Percentiles rank a stretch among this genome's conserved stretches.
These are phyloP conservation scores for Piezodorus guildinii DNA, from an alignment of 1,140 invertebrate species.

Conservation along the genomic window DNA sequence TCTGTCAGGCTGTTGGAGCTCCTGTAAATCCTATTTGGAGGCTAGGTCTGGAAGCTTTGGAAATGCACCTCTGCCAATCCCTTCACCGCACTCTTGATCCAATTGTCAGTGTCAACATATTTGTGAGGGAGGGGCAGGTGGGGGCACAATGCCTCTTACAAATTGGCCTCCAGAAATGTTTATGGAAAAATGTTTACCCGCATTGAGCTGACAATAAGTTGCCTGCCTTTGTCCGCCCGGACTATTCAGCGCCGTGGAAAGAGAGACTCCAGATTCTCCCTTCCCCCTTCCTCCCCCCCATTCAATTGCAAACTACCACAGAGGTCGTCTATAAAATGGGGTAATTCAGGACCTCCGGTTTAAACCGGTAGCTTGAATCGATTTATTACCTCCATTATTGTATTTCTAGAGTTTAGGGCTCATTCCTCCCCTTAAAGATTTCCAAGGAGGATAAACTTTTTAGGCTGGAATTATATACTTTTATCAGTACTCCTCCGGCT, in stretches of 20 bases:
- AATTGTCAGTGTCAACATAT: slow-evolving; percentile 7
- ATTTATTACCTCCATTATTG: slow-evolving; percentile 2
- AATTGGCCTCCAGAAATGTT: neutral
- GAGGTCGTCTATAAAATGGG: slow-evolving; percentile 1
- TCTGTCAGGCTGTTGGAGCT: neutral
- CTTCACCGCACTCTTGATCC: slow-evolving; percentile 1
- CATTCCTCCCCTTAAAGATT: too few relatives aligned
- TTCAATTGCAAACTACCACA: slow-evolving; percentile 1
- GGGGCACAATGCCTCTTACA: neutral
- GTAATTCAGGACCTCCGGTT: slow-evolving; percentile 1
- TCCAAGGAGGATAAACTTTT: too few relatives aligned
- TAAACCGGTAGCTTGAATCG: neutral
- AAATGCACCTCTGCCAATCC: slow-evolving; percentile 4
- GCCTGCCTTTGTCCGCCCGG: neutral
- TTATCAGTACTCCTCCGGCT: too few relatives aligned
- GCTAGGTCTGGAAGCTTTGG: neutral
- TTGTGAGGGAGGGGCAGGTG: neutral
- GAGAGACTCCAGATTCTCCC: neutral
- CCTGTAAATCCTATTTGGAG: slow-evolving; percentile 2
- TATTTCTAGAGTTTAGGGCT: neutral
- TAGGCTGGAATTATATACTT: too few relatives aligned
- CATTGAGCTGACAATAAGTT: slow-evolving; percentile 2
- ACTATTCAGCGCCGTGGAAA: neutral
- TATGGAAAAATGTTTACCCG: neutral
- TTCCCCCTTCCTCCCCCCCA: neutral